Conservation (phyloP, 2,113 vertebrate genomes). For the Lophius piscatorius region DNA sequence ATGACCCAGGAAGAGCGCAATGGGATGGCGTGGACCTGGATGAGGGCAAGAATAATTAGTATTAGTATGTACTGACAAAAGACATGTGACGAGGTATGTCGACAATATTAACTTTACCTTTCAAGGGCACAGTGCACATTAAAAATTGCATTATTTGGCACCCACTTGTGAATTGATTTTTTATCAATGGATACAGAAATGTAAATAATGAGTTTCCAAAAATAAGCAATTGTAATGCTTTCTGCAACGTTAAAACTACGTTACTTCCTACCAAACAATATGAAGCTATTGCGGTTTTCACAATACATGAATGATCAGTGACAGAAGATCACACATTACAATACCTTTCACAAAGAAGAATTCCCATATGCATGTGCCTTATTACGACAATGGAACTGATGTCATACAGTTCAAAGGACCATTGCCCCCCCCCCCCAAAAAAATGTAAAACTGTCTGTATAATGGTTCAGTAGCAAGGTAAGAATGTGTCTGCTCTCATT, state of each 20-base stretch:
- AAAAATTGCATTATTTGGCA: conserved; percentile 41
- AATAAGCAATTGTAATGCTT: background rate
- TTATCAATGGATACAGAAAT: conserved; percentile 35
- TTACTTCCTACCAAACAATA: too few relatives aligned
- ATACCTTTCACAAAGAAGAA: too few relatives aligned
- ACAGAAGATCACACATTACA: too few relatives aligned
- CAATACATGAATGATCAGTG: too few relatives aligned
- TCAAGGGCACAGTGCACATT: conserved; percentile 45
- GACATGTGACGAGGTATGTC: conserved; percentile 32
- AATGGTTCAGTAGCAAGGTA: too few relatives aligned
- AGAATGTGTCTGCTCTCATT: too few relatives aligned
- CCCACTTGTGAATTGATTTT: conserved; percentile 15
- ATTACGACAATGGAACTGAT: too few relatives aligned
- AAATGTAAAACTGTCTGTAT: too few relatives aligned
- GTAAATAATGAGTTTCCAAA: background rate
- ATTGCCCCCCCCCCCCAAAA: too few relatives aligned
- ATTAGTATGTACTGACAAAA: conserved; percentile 33
- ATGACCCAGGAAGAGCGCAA: conserved; percentile 99
- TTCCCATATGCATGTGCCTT: too few relatives aligned
- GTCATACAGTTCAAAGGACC: too few relatives aligned
- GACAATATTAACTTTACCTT: conserved; percentile 50
- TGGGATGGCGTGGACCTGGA: conserved; percentile 96
- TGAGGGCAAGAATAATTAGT: conserved; percentile 34
- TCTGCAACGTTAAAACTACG: background rate
- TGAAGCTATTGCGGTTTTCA: too few relatives aligned